Conservation (phyloP, 2,797 vertebrate species). For the Ispidina picta region DNA sequence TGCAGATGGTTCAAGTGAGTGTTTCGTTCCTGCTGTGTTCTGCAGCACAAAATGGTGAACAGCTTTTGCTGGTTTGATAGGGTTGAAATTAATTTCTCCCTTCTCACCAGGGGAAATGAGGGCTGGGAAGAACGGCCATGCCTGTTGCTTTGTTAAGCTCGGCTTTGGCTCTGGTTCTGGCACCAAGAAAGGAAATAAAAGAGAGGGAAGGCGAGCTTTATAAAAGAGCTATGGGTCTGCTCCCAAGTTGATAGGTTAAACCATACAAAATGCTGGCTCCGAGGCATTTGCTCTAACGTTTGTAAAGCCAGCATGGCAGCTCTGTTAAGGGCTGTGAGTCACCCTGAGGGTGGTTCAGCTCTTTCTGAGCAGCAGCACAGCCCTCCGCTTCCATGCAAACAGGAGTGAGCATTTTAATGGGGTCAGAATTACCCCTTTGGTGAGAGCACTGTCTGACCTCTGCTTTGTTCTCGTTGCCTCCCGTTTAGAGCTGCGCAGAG, state of each 20-base stretch:
- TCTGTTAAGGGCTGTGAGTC: constrained; percentile 43
- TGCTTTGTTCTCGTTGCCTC: constrained; percentile 34
- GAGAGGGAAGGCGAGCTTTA: constrained; percentile 33
- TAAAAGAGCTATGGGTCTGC: constrained; percentile 21
- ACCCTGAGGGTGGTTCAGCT: constrained; percentile 53
- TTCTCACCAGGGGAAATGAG: constrained; percentile 31
- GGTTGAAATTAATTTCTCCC: constrained; percentile 18
- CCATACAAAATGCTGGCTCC: not conserved
- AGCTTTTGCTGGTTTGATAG: constrained; percentile 8
- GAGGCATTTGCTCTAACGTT: constrained; percentile 27
- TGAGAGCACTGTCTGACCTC: constrained; percentile 20
- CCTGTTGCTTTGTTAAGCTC: constrained; percentile 50
- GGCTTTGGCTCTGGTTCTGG: constrained; percentile 15
- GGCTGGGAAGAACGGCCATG: constrained; percentile 22
- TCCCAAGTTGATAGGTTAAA: constrained; percentile 29
- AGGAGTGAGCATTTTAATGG: constrained; percentile 4
- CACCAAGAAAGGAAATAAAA: constrained; percentile 42
- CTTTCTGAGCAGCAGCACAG: constrained; percentile 18
- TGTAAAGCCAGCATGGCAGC: constrained; percentile 57
- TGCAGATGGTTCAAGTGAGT: not conserved
- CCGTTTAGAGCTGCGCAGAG: not conserved
- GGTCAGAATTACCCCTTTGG: constrained; percentile 24
- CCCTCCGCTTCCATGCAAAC: not conserved
- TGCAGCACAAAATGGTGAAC: not conserved
- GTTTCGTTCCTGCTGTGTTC: not conserved